Evolutionary conservation across 2,797 vertebrate species (phyloP), one percentile per base, ranked within the genome.

Genomic region (Scleropages formosus): DNA sequence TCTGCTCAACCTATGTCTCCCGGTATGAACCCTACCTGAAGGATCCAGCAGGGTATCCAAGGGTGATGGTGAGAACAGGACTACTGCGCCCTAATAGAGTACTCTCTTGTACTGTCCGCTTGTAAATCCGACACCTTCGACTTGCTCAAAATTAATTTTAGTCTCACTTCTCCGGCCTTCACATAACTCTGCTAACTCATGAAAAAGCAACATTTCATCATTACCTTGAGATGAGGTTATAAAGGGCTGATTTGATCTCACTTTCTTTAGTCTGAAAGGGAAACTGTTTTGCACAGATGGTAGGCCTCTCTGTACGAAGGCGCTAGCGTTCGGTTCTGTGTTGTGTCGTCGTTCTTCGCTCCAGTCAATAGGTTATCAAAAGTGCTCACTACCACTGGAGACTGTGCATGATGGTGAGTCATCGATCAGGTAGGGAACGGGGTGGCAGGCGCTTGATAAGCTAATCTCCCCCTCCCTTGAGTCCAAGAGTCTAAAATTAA

Each of bases 11-110:
- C 64, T 98, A 98, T 79, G 83, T 93, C 74, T 92, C 87, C 82
- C 91, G 94, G 67, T 95, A 91, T 3, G 96, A 98, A 73, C 95
- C 94, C 0, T 98, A 97, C 85, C 89, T 97, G 84, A 92, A 92
- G 22, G 95, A 99, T 81, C 95, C 95, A 0, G 94, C 94, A 53
- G 94, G 91, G 63, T 98, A 94, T 81, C 94, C 95, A 78, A 95
- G 91, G 84, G 91, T 96, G 59, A 96, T 95, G 95, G 95, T 95
- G 80, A 88, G 91, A 76, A 77, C 77, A 76, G 22, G 27, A 15
- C 44, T 24, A 39, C 64, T 72, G 8, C 64, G 46, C 71, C 67
- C 79, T 16, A 31, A 62, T 65, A 31, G 63, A 65, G 31, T 31
- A 12, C 61, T 8, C 24, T 68, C 44, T 46, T 16, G 16, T 69